A percentile compares a stretch with the other conserved stretches of the same genome.
Conservation (phyloP, 2,888 invertebrate genomes). For the Atherix ibis region DNA sequence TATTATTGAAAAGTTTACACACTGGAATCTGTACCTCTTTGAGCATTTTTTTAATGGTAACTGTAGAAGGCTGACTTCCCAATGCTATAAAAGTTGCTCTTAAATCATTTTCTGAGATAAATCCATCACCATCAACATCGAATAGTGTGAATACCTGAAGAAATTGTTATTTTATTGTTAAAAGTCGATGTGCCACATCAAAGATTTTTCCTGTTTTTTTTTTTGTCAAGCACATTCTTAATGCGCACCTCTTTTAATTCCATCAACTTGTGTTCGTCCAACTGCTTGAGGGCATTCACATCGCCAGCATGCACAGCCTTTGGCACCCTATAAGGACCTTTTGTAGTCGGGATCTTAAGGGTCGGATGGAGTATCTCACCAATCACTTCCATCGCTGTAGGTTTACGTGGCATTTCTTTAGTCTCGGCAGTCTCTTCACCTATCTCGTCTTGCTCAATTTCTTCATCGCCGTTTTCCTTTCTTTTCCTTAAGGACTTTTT, state of each 20-base stretch:
- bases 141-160: slow-evolving; percentile 48
- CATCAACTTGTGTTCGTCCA: slow-evolving; percentile 43
- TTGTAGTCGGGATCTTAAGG: slow-evolving; percentile 24
- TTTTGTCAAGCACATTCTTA: too few species aligned
- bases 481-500: slow-evolving; percentile 2
- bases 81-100: slow-evolving; percentile 44
- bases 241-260: slow-evolving; percentile 45
- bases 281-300: slow-evolving; percentile 37
- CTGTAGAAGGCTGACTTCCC: slow-evolving; percentile 41
- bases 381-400: slow-evolving; percentile 27
- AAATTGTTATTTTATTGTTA: too few species aligned
- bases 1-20: too few species aligned
- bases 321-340: slow-evolving; percentile 25
- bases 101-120: slow-evolving; percentile 46
- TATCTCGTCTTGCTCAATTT: not conserved
- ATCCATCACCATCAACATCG: slow-evolving; percentile 48
- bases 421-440: slow-evolving; percentile 10
- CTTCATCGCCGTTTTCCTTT: not conserved
- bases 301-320: slow-evolving; percentile 24
- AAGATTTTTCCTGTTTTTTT: too few species aligned
- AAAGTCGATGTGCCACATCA: too few species aligned
- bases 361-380: slow-evolving; percentile 31
- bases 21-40: slow-evolving; percentile 41
- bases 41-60: slow-evolving; percentile 43
- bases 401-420: slow-evolving; percentile 19